Evolutionary conservation across 2,888 invertebrate species (phyloP).

Genomic region (Pegoplata infirma): DNA sequence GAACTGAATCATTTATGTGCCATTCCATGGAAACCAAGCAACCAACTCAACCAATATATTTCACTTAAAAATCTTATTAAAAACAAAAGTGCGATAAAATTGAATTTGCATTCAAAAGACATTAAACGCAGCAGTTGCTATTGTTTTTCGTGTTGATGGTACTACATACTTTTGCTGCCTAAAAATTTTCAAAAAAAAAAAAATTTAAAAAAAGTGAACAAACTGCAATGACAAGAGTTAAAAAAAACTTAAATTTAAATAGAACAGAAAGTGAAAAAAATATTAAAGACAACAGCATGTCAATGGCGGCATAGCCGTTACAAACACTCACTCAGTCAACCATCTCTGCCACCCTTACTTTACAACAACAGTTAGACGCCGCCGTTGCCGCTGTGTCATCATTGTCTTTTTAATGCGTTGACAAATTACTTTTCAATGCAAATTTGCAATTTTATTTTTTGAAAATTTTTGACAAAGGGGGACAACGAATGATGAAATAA

Average conservation of each 20-base stretch:
- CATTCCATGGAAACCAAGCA: conserved; percentile 26
- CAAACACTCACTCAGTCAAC: background rate
- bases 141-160: conserved; percentile 51
- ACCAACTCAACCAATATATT: conserved; percentile 51
- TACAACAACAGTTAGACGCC: conserved; percentile 33
- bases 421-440: conserved; percentile 70
- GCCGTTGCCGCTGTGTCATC: conserved; percentile 31
- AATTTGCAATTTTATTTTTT: conserved; percentile 63
- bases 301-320: conserved; percentile 60
- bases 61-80: conserved; percentile 70
- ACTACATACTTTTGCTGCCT: conserved; percentile 47
- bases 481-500: conserved; percentile 38
- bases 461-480: background rate
- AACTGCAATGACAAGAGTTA: conserved; percentile 66
- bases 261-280: conserved; percentile 68
- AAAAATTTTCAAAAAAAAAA: conserved; percentile 36
- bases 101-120: conserved; percentile 74
- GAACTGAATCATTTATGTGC: conserved; percentile 13
- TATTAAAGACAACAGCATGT: conserved; percentile 60
- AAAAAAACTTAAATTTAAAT: conserved; percentile 71
- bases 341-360: background rate
- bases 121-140: conserved; percentile 77
- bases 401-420: conserved; percentile 67
- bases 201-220: conserved; percentile 46
- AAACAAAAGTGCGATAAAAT: conserved; percentile 76